Evolutionary conservation across 2,888 invertebrate species (phyloP).

Genomic region (Microchrysa polita): DNA sequence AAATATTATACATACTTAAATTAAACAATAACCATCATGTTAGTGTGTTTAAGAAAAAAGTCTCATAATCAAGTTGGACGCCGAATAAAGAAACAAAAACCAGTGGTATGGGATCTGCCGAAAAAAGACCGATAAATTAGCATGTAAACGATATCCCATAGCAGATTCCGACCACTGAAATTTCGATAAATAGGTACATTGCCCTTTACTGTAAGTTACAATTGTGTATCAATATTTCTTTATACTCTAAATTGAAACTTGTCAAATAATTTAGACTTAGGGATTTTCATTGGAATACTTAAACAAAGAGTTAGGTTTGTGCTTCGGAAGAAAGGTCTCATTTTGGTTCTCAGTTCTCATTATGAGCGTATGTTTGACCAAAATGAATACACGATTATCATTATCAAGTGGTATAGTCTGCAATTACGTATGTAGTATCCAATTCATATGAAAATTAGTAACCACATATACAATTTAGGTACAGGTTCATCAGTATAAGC

Average conservation of each 20-base stretch:
- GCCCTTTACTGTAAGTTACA: too few species aligned
- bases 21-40: too few species aligned
- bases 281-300: not conserved
- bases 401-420: not conserved
- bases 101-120: too few species aligned
- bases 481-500: slow-evolving; percentile 22
- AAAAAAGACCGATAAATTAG: not conserved
- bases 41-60: too few species aligned
- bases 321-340: not conserved
- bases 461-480: too few species aligned
- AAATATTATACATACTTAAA: too few species aligned
- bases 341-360: not conserved
- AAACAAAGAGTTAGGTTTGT: slow-evolving; percentile 16
- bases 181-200: too few species aligned
- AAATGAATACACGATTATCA: not conserved
- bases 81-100: too few species aligned
- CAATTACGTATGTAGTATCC: not conserved
- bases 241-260: too few species aligned
- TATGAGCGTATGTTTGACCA: not conserved
- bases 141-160: not conserved
- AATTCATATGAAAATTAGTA: too few species aligned
- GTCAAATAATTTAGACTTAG: not conserved
- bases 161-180: not conserved
- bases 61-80: too few species aligned
- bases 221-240: too few species aligned